Conservation (phyloP, 2,888 invertebrate species). For the Orgyia antiqua region DNA sequence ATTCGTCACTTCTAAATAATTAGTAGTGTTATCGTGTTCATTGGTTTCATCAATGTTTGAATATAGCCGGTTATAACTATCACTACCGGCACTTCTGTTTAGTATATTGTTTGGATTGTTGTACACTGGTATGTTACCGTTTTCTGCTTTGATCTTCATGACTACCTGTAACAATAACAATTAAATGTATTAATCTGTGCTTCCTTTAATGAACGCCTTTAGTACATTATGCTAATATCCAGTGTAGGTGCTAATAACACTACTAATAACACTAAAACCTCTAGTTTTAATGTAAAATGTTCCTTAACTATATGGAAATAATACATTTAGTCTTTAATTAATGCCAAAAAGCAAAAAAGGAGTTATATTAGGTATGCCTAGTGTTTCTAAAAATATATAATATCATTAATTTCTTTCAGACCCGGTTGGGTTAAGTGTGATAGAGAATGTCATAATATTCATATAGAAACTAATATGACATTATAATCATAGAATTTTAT, state of each 20-base stretch:
- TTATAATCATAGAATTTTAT: constrained; percentile 52
- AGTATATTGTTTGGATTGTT: constrained; percentile 34
- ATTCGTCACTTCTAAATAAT: constrained; percentile 35
- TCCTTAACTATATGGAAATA: too few relatives aligned
- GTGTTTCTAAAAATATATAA: too few relatives aligned
- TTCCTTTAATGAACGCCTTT: neutral
- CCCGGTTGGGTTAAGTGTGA: too few relatives aligned
- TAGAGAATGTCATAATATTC: too few relatives aligned
- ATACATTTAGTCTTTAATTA: too few relatives aligned
- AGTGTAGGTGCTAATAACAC: too few relatives aligned
- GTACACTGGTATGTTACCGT: constrained; percentile 51
- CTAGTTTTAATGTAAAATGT: too few relatives aligned
- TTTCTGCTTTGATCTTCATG: constrained; percentile 62
- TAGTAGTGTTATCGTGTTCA: constrained; percentile 31
- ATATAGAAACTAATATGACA: constrained; percentile 3
- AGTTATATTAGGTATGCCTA: too few relatives aligned
- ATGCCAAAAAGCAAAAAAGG: too few relatives aligned
- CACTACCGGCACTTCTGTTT: constrained; percentile 31
- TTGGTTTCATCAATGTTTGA: constrained; percentile 30
- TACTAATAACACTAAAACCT: too few relatives aligned
- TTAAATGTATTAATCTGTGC: neutral
- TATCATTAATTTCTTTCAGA: too few relatives aligned
- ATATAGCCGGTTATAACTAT: constrained; percentile 39
- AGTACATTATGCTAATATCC: too few relatives aligned
- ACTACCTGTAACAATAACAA: constrained; percentile 44